Base-by-base conservation (phyloP, 2,113 vertebrate genomes). In the Rafetus swinhoei region DNA sequence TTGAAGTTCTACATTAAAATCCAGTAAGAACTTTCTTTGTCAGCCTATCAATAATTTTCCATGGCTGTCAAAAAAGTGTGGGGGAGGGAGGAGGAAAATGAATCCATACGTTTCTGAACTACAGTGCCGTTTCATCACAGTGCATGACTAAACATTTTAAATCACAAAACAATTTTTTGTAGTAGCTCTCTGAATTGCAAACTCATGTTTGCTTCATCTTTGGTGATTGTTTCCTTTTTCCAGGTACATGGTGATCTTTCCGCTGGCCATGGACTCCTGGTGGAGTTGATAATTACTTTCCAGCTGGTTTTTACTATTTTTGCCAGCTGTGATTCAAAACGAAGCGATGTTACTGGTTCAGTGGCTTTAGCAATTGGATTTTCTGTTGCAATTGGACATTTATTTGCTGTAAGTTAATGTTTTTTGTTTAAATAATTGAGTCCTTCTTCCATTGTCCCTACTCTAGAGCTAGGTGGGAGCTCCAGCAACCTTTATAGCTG, bases 241-340 rank as follows among this genome's bases (percentile, higher is more conserved):
- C 92, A 99, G 99, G 98, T 99, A 92, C 98, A 99, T 13, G 1
- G 96, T 74, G 97, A 98, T 74, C 98, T 99, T 92, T 98, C 98
- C 0, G 94, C 98, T 54, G 99, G 99, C 86, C 98, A 99, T 3
- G 99, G 98, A 27, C 98, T 99, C 85, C 97, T 99, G 88, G 98
- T 99, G 94, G 99, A 99, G 97, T 85, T 99, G 96, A 98, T 99
- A 91, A 99, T 99, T 97, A 99, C 99, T 25, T 99, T 99, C 94
- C 98, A 99, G 93, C 97, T 99, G 95, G 99, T 99, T 95, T 99
- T 99, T 97, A 99, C 99, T 57, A 98, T 99, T 94, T 99, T 99
- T 90, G 99, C 99, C 96, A 99, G 99, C 96, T 99, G 99, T 94
- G 99, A 99, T 95, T 97, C 99, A 89, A 99, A 99, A 96, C 98